Evolutionary conservation across 2,888 invertebrate genomes (phyloP).

Genomic region (Anthrax anthrax): DNA sequence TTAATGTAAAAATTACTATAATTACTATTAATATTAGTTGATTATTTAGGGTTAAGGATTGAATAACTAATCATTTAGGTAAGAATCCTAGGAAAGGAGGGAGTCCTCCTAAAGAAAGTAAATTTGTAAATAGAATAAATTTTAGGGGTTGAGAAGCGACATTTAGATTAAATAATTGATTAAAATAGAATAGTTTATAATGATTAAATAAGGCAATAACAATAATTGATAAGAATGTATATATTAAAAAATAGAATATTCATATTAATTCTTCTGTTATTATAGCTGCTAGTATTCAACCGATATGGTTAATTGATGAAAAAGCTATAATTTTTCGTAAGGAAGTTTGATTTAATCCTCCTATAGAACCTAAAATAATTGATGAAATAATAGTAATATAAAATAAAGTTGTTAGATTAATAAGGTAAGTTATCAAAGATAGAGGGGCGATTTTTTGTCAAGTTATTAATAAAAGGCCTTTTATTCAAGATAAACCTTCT

Average conservation of each 20-base stretch:
- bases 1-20: constrained; percentile 39
- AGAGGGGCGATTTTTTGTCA: constrained; percentile 52
- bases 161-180: constrained; percentile 37
- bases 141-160: constrained; percentile 33
- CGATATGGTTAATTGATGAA: constrained; percentile 49
- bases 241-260: constrained; percentile 36
- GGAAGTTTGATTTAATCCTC: constrained; percentile 40
- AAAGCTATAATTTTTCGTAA: constrained; percentile 45
- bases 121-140: constrained; percentile 39
- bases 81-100: constrained; percentile 48
- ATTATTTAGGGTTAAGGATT: constrained; percentile 36
- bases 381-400: constrained; percentile 36
- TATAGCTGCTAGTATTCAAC: constrained; percentile 40
- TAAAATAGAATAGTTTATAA: constrained; percentile 38
- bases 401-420: constrained; percentile 35
- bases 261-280: constrained; percentile 37
- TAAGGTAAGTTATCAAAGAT: constrained; percentile 39
- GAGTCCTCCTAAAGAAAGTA: constrained; percentile 42
- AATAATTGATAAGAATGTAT: constrained; percentile 35
- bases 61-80: constrained; percentile 45
- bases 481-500: constrained; percentile 43
- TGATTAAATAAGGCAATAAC: constrained; percentile 37
- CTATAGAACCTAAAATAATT: constrained; percentile 37
- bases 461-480: constrained; percentile 41
- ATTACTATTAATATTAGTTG: constrained; percentile 34